A percentile compares a stretch with the other conserved stretches of the same genome.
Evolutionary conservation across 2,888 invertebrate species (phyloP).

Genomic region (Toxonevra muliebris): DNA sequence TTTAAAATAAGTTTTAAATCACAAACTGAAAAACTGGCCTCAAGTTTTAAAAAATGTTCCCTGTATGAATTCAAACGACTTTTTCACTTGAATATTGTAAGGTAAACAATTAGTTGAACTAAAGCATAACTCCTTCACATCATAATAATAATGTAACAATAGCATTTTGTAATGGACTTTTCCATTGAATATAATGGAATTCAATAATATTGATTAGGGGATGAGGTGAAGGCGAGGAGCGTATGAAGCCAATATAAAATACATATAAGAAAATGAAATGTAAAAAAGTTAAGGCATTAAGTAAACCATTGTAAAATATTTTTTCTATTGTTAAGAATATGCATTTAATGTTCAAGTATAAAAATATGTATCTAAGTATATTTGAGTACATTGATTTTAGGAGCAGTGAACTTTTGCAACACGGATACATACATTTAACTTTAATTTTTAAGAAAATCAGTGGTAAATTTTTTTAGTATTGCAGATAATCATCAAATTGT

Average conservation of each 20-base stretch:
- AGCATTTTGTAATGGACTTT: slow-evolving; percentile 25
- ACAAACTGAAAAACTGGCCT: too few relatives aligned
- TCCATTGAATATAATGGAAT: slow-evolving; percentile 28
- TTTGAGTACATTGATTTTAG: neutral
- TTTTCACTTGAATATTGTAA: neutral
- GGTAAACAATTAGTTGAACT: slow-evolving; percentile 25
- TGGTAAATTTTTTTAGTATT: too few relatives aligned
- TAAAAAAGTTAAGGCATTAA: slow-evolving; percentile 26
- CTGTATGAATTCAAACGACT: neutral
- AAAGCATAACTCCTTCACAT: neutral
- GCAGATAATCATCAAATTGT: too few relatives aligned
- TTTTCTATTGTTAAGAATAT: neutral
- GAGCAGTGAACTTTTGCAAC: slow-evolving; percentile 3
- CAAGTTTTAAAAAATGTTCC: neutral
- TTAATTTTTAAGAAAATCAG: too few relatives aligned
- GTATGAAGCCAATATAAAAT: neutral
- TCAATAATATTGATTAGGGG: slow-evolving; percentile 27
- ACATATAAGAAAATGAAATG: neutral
- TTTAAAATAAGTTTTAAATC: too few relatives aligned
- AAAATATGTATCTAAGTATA: too few relatives aligned
- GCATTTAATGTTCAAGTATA: neutral
- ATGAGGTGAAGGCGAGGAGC: neutral
- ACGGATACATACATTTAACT: too few relatives aligned
- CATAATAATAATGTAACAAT: slow-evolving; percentile 18
- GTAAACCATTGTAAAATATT: slow-evolving; percentile 5